Evolutionary conservation across 1,140 invertebrate species (phyloP), one percentile per base, ranked within the genome.

Genomic region (Cecropterus lyciades): DNA sequence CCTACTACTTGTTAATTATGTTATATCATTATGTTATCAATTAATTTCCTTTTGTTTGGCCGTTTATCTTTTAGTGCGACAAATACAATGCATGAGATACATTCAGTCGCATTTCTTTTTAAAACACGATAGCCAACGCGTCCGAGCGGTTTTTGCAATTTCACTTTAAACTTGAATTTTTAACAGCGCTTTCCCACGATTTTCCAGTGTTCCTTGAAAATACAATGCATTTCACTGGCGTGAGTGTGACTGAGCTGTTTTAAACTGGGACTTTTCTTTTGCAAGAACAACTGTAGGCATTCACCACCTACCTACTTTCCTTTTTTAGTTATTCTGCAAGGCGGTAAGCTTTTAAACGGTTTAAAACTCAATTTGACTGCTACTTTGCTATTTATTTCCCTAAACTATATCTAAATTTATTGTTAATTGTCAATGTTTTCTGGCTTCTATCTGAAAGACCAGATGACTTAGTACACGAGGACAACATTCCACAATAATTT

Each of bases 171-270:
- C 37, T 40, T 40, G 37, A 40, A 40, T 40, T 40, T 40, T 40
- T 40, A n/a, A 40, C 30, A 40, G 37, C 37, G 10, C 37, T 40
- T 11, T n/a, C n/a, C 37, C 37, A 40, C 37, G 37, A 40, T 40
- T 40, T 40, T 40, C 37, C 37, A 11, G 37, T 40, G 37, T 40
- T 40, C n/a, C 37, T 40, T 40, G n/a, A 40, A 40, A 40, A 40
- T 40, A 40, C 37, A 40, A 40, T 40, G 11, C n/a, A 33, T 33
- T 40, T n/a, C 37, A n/a, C 10, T 40, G 37, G 37, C 11, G 37
- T 11, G 11, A 40, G 9, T 40, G 37, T 40, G 37, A 13, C 37
- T 13, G 37, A 40, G 37, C 11, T 40, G 37, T 40, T 40, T 40
- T 40, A 40, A 33, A 40, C 37, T 40, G 37, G 11, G 37, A 40